Percentiles rank a stretch among this genome's conserved stretches.
phyloP scores from a whole-genome alignment of 2,797 vertebrate genomes.

The Sebastes hubbsi region DNA sequence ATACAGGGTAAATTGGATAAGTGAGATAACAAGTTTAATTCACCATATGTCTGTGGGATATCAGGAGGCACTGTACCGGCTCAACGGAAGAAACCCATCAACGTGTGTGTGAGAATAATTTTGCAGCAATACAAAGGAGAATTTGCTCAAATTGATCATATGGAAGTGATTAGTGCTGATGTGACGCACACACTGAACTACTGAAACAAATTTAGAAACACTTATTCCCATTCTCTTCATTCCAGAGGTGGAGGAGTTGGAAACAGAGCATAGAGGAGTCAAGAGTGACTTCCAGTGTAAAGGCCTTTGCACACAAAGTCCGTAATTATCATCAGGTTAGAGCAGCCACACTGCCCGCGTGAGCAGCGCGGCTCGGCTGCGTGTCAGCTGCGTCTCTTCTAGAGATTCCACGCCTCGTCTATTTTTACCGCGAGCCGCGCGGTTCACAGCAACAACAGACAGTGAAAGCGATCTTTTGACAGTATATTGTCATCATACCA shows the following conservation, averaged over 20 bases:
- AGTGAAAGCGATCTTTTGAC: too few relatives aligned
- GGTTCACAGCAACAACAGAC: too few relatives aligned
- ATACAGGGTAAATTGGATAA: conserved; percentile 12
- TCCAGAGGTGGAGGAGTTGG: not conserved
- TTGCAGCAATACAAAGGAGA: not conserved
- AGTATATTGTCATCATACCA: too few relatives aligned
- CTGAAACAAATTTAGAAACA: not conserved
- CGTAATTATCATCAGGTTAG: too few relatives aligned
- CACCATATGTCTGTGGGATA: not conserved
- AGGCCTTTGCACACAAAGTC: too few relatives aligned
- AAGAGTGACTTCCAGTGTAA: not conserved
- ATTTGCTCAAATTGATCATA: conserved; percentile 29
- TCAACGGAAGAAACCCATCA: not conserved
- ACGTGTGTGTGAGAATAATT: not conserved
- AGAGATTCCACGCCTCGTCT: too few relatives aligned
- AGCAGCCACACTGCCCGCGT: too few relatives aligned
- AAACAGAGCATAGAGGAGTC: not conserved
- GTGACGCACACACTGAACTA: conserved; percentile 8
- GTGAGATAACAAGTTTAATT: conserved; percentile 23
- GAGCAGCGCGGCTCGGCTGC: too few relatives aligned
- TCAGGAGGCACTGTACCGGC: not conserved
- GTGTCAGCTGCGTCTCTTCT: too few relatives aligned
- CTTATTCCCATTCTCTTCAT: not conserved
- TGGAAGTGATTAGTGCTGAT: conserved; percentile 35
- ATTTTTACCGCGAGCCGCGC: too few relatives aligned